These are phyloP conservation scores for Azemiops feae DNA, from an alignment of 2,113 vertebrate genomes.

Conservation along the genomic window DNA sequence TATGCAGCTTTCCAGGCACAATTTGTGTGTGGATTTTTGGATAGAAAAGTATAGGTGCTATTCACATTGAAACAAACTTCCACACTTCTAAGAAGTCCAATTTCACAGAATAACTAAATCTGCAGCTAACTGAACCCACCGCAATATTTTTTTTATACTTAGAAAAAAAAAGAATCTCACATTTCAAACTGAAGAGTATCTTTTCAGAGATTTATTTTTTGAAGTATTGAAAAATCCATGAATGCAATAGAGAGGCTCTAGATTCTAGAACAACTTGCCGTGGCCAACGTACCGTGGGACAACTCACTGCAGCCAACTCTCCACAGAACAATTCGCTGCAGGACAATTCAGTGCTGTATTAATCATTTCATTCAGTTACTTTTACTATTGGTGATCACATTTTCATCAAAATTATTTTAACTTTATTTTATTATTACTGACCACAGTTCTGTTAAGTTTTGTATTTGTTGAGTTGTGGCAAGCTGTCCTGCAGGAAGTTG, in stretches of 20 bases:
- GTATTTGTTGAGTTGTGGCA: background rate
- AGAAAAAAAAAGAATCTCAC: background rate
- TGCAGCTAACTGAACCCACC: background rate
- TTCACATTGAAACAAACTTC: background rate
- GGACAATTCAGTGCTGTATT: background rate
- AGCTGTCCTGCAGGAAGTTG: background rate
- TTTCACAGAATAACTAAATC: background rate
- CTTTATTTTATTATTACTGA: too few species aligned
- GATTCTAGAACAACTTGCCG: background rate
- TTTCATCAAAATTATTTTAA: too few species aligned
- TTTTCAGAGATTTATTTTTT: background rate
- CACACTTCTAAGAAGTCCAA: background rate
- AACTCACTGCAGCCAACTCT: too few species aligned
- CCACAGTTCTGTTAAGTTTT: too few species aligned
- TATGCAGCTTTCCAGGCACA: background rate
- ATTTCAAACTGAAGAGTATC: background rate
- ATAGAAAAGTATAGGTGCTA: background rate
- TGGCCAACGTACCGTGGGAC: background rate
- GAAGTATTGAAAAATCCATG: background rate
- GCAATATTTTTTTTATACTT: background rate
- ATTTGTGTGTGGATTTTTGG: background rate
- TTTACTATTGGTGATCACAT: background rate
- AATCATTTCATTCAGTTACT: background rate
- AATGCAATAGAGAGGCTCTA: background rate
- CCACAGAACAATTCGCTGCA: background rate